Evolutionary conservation across 2,797 vertebrate species (phyloP), one percentile per base, ranked within the genome.

Genomic region (Ptychadena robeensis): DNA sequence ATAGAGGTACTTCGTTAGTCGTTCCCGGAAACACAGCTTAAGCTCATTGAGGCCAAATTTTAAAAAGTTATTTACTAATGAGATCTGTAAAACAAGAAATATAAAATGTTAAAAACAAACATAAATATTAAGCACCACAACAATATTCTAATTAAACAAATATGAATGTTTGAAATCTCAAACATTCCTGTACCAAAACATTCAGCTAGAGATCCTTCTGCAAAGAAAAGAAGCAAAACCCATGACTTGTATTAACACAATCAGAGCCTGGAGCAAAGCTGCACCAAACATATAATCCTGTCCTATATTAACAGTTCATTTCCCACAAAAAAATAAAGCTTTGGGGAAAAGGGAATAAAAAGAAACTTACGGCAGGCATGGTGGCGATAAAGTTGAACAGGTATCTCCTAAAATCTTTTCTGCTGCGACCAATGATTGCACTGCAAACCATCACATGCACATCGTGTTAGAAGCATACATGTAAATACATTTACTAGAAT

Each of bases 351-450:
- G 15, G 6, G 9, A 31, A 67, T 7, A 74, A 11, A 87, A 78
- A 85, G 80, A 34, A 82, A 98, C 97, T 99, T 97, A 99, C 98
- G 89, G 96, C 87, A 88, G 98, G 98, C 97, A 99, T 99, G 88
- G 95, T 95, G 75, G 94, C 95, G 44, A 99, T 96, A 93, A 99
- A 98, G 94, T 95, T 98, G 93, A 97, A 92, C 92, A 99, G 94
- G 91, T 90, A 98, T 90, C 81, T 96, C 96, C 95, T 97, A 97
- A 99, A 99, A 93, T 97, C 96, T 93, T 95, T 96, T 79, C 93
- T 95, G 48, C 95, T 97, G 88, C 97, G 97, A 87, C 97, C 97
- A 88, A 99, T 99, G 93, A 99, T 99, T 86, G 97, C 96, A 95
- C 98, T 99, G 96, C 82, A 96, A 97, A 96, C 77, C 89, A 93